Base-by-base conservation (phyloP, 2,113 vertebrate genomes). In the Cygnus atratus region DNA sequence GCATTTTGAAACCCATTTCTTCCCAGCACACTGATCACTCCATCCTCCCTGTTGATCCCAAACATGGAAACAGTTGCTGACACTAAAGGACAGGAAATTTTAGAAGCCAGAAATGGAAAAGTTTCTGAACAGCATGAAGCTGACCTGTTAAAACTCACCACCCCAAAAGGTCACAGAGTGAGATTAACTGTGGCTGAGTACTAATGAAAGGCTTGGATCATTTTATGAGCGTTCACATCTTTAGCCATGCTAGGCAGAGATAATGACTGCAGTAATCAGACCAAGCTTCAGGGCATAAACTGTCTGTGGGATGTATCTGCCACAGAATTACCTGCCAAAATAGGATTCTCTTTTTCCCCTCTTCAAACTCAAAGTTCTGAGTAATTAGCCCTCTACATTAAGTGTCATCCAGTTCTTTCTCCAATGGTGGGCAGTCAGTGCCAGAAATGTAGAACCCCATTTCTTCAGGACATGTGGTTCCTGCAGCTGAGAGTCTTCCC, bases 21-120 rank as follows among this genome's bases (percentile, higher is more conserved):
- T 93, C 24, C 35, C 76, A 26, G 41, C 35, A 55, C 55, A 76
- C 21, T 1, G 18, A 68, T 33, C 24, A 22, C 35, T 31, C 28
- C 26, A n/a, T 68, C 33, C 43, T 90, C 73, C 61, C 35, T 93
- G 86, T 91, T 67, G 80, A 65, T 63, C 48, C 39, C 46, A 33
- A 81, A 67, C 43, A 77, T 43, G 43, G 83, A 74, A 57, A 80
- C 29, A 78, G 44, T 63, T 86, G 46, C 52, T 93, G 85, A 90
- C 82, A 84, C 44, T 28, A 78, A 72, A 54, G 39, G 44, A 33
- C 57, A 96, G 39, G 5, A 68, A 74, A 88, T 78, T 80, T 86
- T 88, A 68, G 35, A 92, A 94, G 68, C 35, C 88, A 90, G 88
- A 96, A 83, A 90, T 61, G 8, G 63, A 81, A 92, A 91, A 41